Evolutionary conservation across 2,888 invertebrate genomes (phyloP).

Genomic region (Lithophane semibrunnea): DNA sequence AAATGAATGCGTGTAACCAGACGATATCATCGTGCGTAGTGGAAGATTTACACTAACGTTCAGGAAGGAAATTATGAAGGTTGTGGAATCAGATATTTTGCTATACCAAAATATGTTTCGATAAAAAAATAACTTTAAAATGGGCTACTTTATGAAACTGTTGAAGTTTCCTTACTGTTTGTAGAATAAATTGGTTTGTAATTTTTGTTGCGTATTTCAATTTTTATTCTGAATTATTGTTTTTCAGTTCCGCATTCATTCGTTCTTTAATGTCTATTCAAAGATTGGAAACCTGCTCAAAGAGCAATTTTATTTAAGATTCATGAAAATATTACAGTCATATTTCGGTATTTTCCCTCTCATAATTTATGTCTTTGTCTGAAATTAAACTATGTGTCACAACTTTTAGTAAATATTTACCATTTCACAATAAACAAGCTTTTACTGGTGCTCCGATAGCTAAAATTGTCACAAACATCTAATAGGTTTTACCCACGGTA

Average conservation of each 20-base stretch:
- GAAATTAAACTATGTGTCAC: slow-evolving; percentile 17
- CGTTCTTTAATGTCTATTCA: slow-evolving; percentile 34
- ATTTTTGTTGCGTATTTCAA: background rate
- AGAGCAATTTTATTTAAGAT: background rate
- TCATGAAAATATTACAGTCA: background rate
- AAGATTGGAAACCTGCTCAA: slow-evolving; percentile 7
- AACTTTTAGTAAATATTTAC: slow-evolving; percentile 42
- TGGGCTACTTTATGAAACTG: background rate
- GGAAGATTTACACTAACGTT: slow-evolving; percentile 43
- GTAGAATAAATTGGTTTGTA: slow-evolving; percentile 15
- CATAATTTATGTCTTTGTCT: background rate
- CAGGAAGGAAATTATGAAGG: slow-evolving; percentile 54
- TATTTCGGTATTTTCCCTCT: background rate
- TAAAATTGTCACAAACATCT: slow-evolving; percentile 14
- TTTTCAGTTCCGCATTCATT: slow-evolving; percentile 37
- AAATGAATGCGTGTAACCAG: slow-evolving; percentile 40
- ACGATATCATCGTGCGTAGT: slow-evolving; percentile 24
- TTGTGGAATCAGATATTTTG: slow-evolving; percentile 12
- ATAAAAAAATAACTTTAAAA: background rate
- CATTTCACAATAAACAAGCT: slow-evolving; percentile 14
- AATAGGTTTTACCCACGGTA: slow-evolving; percentile 12
- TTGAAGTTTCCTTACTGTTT: slow-evolving; percentile 5
- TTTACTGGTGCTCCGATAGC: background rate
- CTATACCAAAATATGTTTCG: slow-evolving; percentile 12
- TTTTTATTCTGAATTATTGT: slow-evolving; percentile 23